A percentile compares a stretch with the other conserved stretches of the same genome.
Evolutionary conservation across 2,113 vertebrate genomes (phyloP).

Genomic region (Sorex araneus): DNA sequence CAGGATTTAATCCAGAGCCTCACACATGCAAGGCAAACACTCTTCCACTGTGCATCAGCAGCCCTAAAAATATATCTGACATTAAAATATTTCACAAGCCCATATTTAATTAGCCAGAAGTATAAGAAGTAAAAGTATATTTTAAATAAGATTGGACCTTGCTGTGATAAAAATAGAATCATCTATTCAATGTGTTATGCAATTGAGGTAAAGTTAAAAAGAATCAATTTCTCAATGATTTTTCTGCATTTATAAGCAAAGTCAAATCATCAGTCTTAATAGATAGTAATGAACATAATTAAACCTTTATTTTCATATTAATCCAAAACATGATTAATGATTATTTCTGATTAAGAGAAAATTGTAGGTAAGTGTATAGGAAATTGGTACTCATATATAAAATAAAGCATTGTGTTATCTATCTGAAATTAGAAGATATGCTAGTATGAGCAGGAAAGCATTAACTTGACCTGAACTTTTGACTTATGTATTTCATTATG

Average conservation of each 20-base stretch:
- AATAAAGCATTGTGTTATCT: slow-evolving; percentile 8
- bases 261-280: slow-evolving; percentile 27
- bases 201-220: slow-evolving; percentile 23
- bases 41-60: too few species aligned
- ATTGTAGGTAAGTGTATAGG: not conserved
- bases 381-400: not conserved
- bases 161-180: not conserved
- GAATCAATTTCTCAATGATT: slow-evolving; percentile 1
- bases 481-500: slow-evolving; percentile 17
- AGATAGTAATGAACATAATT: not conserved
- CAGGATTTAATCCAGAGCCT: too few species aligned
- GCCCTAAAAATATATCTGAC: not conserved
- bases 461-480: slow-evolving; percentile 8
- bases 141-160: not conserved
- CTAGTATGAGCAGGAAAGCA: slow-evolving; percentile 2
- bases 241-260: not conserved
- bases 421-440: slow-evolving; percentile 3
- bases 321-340: not conserved
- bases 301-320: not conserved
- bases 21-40: too few species aligned
- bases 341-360: not conserved
- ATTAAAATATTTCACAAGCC: not conserved
- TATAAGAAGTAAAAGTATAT: slow-evolving; percentile 20
- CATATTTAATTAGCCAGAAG: slow-evolving; percentile 7
- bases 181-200: not conserved